Conservation (phyloP, 1,140 invertebrate species). For the Patella vulgata region DNA sequence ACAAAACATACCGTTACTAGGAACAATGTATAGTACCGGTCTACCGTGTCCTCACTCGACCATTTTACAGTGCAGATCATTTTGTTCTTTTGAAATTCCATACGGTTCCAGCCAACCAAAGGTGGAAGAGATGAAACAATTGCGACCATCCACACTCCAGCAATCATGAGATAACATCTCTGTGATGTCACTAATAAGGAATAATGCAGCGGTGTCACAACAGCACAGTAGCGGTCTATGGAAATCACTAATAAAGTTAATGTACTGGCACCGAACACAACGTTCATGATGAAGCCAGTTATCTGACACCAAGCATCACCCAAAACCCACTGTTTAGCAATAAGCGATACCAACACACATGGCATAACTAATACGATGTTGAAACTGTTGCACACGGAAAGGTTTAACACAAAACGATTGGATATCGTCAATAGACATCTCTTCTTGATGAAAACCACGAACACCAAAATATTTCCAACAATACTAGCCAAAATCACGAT, state of each 20-base stretch:
- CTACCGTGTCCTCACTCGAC: constrained; percentile 32
- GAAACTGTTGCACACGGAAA: constrained; percentile 75
- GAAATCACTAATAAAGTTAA: constrained; percentile 84
- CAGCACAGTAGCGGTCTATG: constrained; percentile 85
- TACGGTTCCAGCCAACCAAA: constrained; percentile 57
- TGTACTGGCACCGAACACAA: constrained; percentile 72
- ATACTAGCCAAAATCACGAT: constrained; percentile 62
- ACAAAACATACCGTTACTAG: constrained; percentile 69
- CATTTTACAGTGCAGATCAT: constrained; percentile 58
- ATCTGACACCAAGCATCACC: constrained; percentile 66
- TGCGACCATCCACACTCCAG: constrained; percentile 72
- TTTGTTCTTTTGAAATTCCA: constrained; percentile 57
- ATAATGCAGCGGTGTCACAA: constrained; percentile 66
- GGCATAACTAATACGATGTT: constrained; percentile 74
- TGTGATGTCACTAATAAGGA: constrained; percentile 77
- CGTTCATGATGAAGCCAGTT: constrained; percentile 69
- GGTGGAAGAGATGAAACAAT: constrained; percentile 55
- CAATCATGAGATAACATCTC: constrained; percentile 77
- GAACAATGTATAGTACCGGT: constrained; percentile 55
- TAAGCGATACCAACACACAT: constrained; percentile 68
- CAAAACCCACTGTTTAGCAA: constrained; percentile 59
- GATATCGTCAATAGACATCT: constrained; percentile 73
- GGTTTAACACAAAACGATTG: constrained; percentile 78
- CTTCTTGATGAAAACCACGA: constrained; percentile 72
- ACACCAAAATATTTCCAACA: constrained; percentile 70